phyloP scores from a whole-genome alignment of 1,140 invertebrate genomes.

The Anastrepha ludens region DNA sequence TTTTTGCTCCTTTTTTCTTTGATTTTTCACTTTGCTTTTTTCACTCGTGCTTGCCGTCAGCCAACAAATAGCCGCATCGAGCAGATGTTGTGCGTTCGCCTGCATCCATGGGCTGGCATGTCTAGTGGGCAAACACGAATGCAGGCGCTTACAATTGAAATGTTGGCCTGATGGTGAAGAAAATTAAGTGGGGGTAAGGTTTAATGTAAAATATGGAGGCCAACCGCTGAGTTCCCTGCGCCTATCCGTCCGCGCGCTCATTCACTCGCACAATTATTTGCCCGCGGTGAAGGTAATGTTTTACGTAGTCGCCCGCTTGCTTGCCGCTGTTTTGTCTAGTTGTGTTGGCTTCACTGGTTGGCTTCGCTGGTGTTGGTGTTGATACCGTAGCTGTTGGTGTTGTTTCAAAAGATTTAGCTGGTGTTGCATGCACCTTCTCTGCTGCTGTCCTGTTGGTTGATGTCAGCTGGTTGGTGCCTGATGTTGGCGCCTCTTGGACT shows the following conservation, averaged over 20 bases:
- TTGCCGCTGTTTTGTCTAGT: not conserved
- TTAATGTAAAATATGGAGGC: slow-evolving; percentile 15
- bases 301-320: slow-evolving; percentile 39
- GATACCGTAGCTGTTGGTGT: not conserved
- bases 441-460: not conserved
- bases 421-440: slow-evolving; percentile 9
- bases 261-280: not conserved
- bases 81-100: slow-evolving; percentile 28
- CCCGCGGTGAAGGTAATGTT: slow-evolving; percentile 45
- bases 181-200: not conserved
- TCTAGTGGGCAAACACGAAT: not conserved
- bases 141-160: not conserved
- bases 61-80: slow-evolving; percentile 39
- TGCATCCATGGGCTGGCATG: slow-evolving; percentile 3
- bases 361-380: not conserved
- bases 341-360: not conserved
- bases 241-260: not conserved
- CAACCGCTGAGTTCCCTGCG: not conserved
- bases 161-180: not conserved
- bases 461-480: not conserved
- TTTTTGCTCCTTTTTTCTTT: not conserved
- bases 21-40: not conserved
- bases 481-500: slow-evolving; percentile 23
- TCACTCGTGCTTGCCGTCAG: not conserved
- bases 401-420: not conserved